These are phyloP conservation scores for Oryzias celebensis DNA, from an alignment of 2,113 vertebrate species.

Conservation along the genomic window DNA sequence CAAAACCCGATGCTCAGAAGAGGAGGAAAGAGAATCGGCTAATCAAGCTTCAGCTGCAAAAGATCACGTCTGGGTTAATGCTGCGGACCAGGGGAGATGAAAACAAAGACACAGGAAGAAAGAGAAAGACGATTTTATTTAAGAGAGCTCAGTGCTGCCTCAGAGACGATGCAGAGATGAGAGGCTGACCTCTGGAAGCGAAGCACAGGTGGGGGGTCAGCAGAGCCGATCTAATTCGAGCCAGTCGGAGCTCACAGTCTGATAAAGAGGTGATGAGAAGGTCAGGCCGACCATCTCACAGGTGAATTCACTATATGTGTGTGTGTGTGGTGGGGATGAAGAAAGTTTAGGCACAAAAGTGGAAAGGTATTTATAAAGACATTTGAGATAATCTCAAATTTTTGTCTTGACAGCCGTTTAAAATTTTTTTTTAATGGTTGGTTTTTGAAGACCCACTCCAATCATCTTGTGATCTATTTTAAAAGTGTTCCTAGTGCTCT, in stretches of 20 bases:
- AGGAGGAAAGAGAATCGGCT: constrained; percentile 1
- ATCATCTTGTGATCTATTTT: not conserved
- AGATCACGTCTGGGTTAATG: constrained; percentile 61
- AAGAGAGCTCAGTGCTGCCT: constrained; percentile 38
- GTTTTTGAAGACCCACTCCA: not conserved
- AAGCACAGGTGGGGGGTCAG: constrained; percentile 42
- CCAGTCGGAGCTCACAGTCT: constrained; percentile 50
- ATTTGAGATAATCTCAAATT: constrained; percentile 1
- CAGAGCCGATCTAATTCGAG: constrained; percentile 64
- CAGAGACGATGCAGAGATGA: constrained; percentile 43
- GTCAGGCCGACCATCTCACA: constrained; percentile 40
- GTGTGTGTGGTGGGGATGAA: not conserved
- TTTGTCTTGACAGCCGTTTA: not conserved
- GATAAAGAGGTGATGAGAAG: constrained; percentile 66
- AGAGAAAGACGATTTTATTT: constrained; percentile 61
- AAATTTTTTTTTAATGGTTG: not conserved
- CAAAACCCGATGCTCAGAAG: constrained; percentile 26
- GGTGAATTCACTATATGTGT: constrained; percentile 27
- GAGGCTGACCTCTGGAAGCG: constrained; percentile 61
- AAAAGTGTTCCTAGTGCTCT: not conserved
- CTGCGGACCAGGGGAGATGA: constrained; percentile 47
- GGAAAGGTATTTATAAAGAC: constrained; percentile 10
- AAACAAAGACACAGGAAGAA: constrained; percentile 59
- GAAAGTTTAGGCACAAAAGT: constrained; percentile 19
- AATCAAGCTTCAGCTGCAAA: constrained; percentile 26